Conservation (phyloP, 2,113 vertebrate species). For the Thamnophis sirtalis region DNA sequence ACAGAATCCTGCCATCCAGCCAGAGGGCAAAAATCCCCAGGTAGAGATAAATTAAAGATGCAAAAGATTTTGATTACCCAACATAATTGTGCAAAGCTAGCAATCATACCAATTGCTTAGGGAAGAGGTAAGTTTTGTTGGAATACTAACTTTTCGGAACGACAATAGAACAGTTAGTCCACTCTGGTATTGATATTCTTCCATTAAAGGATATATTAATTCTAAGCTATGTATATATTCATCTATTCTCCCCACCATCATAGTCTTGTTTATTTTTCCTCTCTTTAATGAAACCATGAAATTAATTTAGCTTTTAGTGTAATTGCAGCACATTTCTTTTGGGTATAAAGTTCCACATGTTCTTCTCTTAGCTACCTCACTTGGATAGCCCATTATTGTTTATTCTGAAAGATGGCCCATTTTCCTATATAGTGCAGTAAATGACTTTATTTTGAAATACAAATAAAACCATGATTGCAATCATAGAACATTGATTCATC, state of each 20-base stretch:
- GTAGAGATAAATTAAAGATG: background rate
- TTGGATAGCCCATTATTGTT: background rate
- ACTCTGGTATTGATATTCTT: background rate
- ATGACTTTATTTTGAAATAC: background rate
- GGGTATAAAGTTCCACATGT: background rate
- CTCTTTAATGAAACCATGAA: background rate
- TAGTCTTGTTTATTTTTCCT: background rate
- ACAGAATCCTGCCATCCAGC: background rate
- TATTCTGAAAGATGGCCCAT: background rate
- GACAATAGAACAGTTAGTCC: background rate
- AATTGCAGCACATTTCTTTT: background rate
- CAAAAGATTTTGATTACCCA: background rate
- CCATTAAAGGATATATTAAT: background rate
- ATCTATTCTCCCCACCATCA: background rate
- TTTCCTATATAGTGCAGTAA: background rate
- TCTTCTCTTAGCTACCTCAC: background rate
- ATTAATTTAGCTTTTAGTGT: background rate
- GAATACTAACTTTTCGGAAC: background rate
- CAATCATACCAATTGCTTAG: background rate
- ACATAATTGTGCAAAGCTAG: background rate
- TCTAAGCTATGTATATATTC: background rate
- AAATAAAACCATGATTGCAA: background rate
- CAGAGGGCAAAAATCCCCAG: background rate
- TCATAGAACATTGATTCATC: background rate
- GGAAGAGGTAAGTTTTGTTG: background rate